A percentile compares a stretch with the other conserved stretches of the same genome.
Evolutionary conservation across 2,888 invertebrate species (phyloP).

Genomic region (Microctonus aethiopoides): DNA sequence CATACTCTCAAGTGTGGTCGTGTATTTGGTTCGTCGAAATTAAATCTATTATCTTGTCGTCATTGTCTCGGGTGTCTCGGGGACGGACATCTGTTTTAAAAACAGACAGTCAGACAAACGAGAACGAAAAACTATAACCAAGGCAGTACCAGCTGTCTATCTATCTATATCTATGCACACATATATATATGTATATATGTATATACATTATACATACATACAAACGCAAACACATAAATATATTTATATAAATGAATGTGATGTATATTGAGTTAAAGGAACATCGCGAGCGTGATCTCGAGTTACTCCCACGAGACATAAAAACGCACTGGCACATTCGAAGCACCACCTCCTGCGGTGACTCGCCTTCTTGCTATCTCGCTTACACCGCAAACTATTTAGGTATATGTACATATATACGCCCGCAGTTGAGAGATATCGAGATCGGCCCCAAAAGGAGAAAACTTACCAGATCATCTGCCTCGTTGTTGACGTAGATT

Average conservation of each 20-base stretch:
- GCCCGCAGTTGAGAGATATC: slow-evolving; percentile 22
- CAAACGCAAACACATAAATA: too few species aligned
- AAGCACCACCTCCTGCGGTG: slow-evolving; percentile 31
- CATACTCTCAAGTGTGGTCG: slow-evolving; percentile 11
- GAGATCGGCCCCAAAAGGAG: slow-evolving; percentile 6
- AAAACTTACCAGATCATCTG: slow-evolving; percentile 27
- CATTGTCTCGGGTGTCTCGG: slow-evolving; percentile 56
- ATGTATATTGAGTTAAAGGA: slow-evolving; percentile 43
- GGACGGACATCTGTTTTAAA: slow-evolving; percentile 55
- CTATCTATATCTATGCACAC: neutral
- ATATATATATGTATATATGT: too few species aligned
- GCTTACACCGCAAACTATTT: slow-evolving; percentile 18
- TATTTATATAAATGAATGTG: too few species aligned
- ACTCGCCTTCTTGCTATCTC: slow-evolving; percentile 34
- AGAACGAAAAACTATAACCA: slow-evolving; percentile 27
- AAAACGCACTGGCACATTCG: slow-evolving; percentile 35
- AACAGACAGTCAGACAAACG: slow-evolving; percentile 39
- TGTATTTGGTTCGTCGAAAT: slow-evolving; percentile 44
- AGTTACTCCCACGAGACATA: slow-evolving; percentile 53
- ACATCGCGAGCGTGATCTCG: slow-evolving; percentile 52
- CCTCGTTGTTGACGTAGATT: slow-evolving; percentile 25
- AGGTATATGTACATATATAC: slow-evolving; percentile 11
- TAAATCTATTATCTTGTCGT: slow-evolving; percentile 55
- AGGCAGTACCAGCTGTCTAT: slow-evolving; percentile 52
- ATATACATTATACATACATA: too few species aligned